Conservation (phyloP, 2,797 vertebrate genomes). For the Remorina albescens region DNA sequence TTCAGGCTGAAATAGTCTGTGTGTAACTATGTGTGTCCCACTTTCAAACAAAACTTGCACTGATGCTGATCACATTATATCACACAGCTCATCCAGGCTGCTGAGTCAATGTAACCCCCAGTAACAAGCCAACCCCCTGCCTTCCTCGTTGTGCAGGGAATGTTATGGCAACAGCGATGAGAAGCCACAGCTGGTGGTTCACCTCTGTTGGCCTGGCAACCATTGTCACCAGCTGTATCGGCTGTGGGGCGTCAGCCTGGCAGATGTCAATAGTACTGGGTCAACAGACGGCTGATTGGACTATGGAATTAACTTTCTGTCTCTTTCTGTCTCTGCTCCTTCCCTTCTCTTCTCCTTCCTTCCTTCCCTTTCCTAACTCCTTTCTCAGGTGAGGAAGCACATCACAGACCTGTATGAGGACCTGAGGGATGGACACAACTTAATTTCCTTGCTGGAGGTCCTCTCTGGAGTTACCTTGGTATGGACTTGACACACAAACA, state of each 20-base stretch:
- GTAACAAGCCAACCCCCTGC: not conserved
- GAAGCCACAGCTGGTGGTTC: conserved; percentile 56
- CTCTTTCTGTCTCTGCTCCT: not conserved
- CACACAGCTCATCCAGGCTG: not conserved
- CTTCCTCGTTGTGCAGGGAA: not conserved
- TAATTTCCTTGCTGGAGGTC: conserved; percentile 95
- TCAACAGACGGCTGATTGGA: conserved; percentile 35
- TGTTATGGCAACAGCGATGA: conserved; percentile 55
- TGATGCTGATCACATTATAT: conserved; percentile 9
- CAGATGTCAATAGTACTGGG: conserved; percentile 54
- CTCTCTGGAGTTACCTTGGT: conserved; percentile 97
- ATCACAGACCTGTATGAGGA: conserved; percentile 96
- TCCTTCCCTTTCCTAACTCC: not conserved
- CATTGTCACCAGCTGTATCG: conserved; percentile 28
- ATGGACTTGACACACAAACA: conserved; percentile 44
- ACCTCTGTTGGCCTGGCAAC: conserved; percentile 52
- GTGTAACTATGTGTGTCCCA: conserved; percentile 21
- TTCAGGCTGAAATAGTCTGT: not conserved
- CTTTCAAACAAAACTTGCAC: conserved; percentile 24
- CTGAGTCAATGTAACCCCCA: conserved; percentile 50
- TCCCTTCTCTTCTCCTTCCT: too few species aligned
- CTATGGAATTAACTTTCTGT: conserved; percentile 31
- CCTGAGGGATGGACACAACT: conserved; percentile 95
- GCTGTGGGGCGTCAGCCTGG: conserved; percentile 25
- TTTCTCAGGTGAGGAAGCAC: conserved; percentile 92